Evolutionary conservation across 2,888 invertebrate species (phyloP).

Genomic region (Epirrhoe tristata): DNA sequence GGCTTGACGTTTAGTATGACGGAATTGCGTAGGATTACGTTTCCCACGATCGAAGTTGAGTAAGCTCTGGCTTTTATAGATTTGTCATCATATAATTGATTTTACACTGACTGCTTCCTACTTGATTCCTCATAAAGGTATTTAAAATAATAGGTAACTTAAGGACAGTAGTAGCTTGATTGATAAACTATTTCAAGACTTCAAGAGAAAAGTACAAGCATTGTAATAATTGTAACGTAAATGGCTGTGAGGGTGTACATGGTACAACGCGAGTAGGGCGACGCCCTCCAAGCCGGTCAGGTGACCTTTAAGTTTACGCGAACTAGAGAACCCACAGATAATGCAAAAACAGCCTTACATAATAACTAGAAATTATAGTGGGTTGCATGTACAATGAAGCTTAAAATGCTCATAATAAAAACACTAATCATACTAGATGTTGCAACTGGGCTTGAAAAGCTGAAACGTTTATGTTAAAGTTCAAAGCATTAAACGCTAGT

Average conservation of each 20-base stretch:
- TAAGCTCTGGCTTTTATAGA: constrained; percentile 8
- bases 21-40: constrained; percentile 44
- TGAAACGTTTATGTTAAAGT: constrained; percentile 22
- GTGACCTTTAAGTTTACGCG: constrained; percentile 71
- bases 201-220: neutral
- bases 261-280: constrained; percentile 57
- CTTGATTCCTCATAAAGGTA: neutral
- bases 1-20: constrained; percentile 31
- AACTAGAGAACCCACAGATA: constrained; percentile 47
- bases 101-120: neutral
- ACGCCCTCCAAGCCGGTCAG: constrained; percentile 69
- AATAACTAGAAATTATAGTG: constrained; percentile 24
- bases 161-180: neutral
- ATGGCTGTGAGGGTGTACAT: constrained; percentile 42
- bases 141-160: neutral
- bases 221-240: constrained; percentile 39
- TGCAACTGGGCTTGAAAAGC: constrained; percentile 18
- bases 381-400: constrained; percentile 15
- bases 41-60: constrained; percentile 41
- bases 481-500: constrained; percentile 32
- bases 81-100: constrained; percentile 5
- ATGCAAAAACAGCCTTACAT: constrained; percentile 36
- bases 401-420: constrained; percentile 35
- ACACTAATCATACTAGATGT: constrained; percentile 12
- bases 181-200: neutral